Conservation (phyloP, 2,797 vertebrate genomes). For the Pipistrellus nathusii region DNA sequence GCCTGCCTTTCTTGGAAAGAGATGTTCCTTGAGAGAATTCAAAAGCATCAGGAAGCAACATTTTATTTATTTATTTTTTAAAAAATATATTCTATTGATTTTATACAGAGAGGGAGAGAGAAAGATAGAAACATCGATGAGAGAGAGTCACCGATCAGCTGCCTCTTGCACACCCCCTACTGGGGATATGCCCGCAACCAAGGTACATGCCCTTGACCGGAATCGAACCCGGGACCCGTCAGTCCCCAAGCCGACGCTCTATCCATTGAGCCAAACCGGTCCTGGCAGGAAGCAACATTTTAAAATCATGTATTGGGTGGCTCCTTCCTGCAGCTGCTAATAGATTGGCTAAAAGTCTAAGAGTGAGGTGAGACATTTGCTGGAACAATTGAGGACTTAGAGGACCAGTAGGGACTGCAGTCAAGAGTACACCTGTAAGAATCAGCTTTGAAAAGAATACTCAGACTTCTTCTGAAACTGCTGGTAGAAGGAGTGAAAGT, state of each 20-base stretch:
- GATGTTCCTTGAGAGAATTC: slow-evolving; percentile 93
- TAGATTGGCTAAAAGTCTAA: neutral
- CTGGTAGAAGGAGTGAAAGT: neutral
- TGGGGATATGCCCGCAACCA: too few relatives aligned
- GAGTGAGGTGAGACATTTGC: neutral
- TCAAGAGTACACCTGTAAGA: neutral
- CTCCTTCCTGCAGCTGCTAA: neutral
- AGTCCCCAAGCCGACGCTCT: too few relatives aligned
- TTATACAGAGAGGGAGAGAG: too few relatives aligned
- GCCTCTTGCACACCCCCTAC: too few relatives aligned
- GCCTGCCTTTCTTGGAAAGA: slow-evolving; percentile 91
- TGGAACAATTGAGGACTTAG: neutral
- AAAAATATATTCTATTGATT: too few relatives aligned
- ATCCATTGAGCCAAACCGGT: too few relatives aligned
- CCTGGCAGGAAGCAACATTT: slow-evolving; percentile 62
- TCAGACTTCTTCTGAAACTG: neutral
- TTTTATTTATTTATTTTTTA: too few relatives aligned
- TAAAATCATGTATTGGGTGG: neutral
- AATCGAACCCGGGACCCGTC: too few relatives aligned
- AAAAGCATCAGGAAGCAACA: slow-evolving; percentile 95
- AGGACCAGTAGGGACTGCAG: neutral
- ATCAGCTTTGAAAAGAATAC: too few relatives aligned
- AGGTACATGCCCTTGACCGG: too few relatives aligned
- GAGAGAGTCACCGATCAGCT: too few relatives aligned
- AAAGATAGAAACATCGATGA: too few relatives aligned